Evolutionary conservation across 2,888 invertebrate genomes (phyloP).

Genomic region (Lepidocyrtoides sp.): DNA sequence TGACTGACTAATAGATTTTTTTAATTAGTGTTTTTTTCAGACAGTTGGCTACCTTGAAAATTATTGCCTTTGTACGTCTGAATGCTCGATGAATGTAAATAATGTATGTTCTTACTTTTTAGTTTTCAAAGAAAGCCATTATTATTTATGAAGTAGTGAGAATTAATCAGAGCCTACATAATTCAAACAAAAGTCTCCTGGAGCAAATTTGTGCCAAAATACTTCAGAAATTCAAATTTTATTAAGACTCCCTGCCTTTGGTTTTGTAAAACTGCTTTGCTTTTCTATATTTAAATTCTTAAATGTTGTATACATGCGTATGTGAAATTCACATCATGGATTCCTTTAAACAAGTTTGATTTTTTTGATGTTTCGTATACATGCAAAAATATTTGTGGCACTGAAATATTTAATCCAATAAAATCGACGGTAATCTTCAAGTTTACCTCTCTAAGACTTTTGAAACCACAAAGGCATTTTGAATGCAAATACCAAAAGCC

Average conservation of each 20-base stretch:
- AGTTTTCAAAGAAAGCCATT: background rate
- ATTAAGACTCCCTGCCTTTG: constrained; percentile 6
- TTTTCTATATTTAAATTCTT: too few species aligned
- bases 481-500: background rate
- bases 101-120: background rate
- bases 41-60: background rate
- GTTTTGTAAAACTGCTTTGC: too few species aligned
- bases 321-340: too few species aligned
- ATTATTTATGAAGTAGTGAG: background rate
- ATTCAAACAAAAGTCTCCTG: background rate
- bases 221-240: constrained; percentile 39
- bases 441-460: constrained; percentile 32
- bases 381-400: background rate
- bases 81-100: background rate
- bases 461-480: constrained; percentile 59
- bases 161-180: background rate
- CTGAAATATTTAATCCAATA: constrained; percentile 19
- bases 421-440: constrained; percentile 15
- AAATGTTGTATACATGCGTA: too few species aligned
- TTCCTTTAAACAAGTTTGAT: background rate
- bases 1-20: constrained; percentile 23
- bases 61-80: background rate
- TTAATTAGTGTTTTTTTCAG: background rate
- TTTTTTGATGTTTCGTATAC: background rate
- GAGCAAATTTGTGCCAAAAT: constrained; percentile 54